Evolutionary conservation across 1,140 invertebrate genomes (phyloP), one percentile per base, ranked within the genome.

Genomic region (Drosophila kepulauana): DNA sequence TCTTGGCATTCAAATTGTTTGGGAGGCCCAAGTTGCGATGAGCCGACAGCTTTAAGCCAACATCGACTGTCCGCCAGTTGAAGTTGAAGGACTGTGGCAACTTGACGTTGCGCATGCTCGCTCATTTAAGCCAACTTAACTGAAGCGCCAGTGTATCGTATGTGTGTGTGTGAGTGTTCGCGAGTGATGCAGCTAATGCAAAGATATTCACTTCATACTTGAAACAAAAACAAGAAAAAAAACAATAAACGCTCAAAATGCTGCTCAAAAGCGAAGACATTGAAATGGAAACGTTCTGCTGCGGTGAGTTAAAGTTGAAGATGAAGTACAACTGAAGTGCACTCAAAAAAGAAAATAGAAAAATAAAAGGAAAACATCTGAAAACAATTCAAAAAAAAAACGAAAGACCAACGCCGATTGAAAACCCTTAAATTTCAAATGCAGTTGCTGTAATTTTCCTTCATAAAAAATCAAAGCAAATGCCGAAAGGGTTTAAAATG

Each of bases 211-310:
- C 28, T 51, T 51, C 10, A 11, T 35, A 30, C 15, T 56, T 38
- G 30, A 33, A 33, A 33, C 30, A 1, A 25, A 28, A 48, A 25
- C 20, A 25, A 25, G 3, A 25, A 25, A 1, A 20, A 20, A 25
- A 25, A 25, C 20, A 0, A 2, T n/a, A 7, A 38, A 38, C 35
- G 6, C 54, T 33, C 49, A 75, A 75, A 57, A 87, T 87, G 84
- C 33, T 75, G 64, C 78, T 87, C 54, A 86, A 91, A 82, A 75
- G 80, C 79, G 90, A 91, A 75, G 71, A 82, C 56, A 89, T 91
- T n/a, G 91, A 92, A 66, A 75, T 92, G 91, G 87, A 91, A 73
- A 86, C 85, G 51, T 92, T 92, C 59, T 92, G 91, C 63, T 92
- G 91, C 80, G 91, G 91, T 92, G 70, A 92, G 91, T 89, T 49